Conservation (phyloP, 2,113 vertebrate species). For the Nothobranchius furzeri region DNA sequence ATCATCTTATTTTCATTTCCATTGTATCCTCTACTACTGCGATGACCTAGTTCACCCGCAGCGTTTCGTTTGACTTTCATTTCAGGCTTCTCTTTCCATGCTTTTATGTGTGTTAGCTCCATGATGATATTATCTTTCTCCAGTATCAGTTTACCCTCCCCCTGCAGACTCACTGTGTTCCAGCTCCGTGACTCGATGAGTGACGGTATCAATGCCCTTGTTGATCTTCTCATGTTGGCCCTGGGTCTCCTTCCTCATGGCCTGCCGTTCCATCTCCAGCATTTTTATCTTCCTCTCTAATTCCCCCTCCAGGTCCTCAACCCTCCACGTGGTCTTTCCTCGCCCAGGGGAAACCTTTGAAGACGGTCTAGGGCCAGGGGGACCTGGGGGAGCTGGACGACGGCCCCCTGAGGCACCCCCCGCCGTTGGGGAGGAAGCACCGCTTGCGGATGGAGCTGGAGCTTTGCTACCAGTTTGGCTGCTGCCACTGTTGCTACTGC, state of each 20-base stretch:
- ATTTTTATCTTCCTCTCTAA: conserved; percentile 91
- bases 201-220: conserved; percentile 87
- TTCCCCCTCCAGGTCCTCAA: conserved; percentile 93
- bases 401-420: conserved; percentile 34
- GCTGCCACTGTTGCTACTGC: conserved; percentile 23
- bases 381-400: conserved; percentile 41
- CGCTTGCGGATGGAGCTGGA: conserved; percentile 23
- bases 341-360: conserved; percentile 60
- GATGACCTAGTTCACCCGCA: conserved; percentile 39
- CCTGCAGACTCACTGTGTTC: conserved; percentile 86
- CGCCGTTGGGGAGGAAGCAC: conserved; percentile 32
- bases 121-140: conserved; percentile 10
- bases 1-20: conserved; percentile 40
- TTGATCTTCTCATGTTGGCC: conserved; percentile 87
- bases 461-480: conserved; percentile 20
- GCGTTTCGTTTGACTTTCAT: conserved; percentile 26
- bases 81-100: conserved; percentile 3
- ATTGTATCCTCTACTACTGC: conserved; percentile 20
- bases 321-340: conserved; percentile 81
- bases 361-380: conserved; percentile 38
- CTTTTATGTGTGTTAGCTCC: conserved; percentile 8
- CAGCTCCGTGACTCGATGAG: conserved; percentile 86
- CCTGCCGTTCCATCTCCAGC: conserved; percentile 89
- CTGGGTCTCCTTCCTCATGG: conserved; percentile 81
- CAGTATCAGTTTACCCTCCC: neutral